These are phyloP conservation scores for Plebejus melissa DNA, from an alignment of 2,888 invertebrate species.

Conservation along the genomic window DNA sequence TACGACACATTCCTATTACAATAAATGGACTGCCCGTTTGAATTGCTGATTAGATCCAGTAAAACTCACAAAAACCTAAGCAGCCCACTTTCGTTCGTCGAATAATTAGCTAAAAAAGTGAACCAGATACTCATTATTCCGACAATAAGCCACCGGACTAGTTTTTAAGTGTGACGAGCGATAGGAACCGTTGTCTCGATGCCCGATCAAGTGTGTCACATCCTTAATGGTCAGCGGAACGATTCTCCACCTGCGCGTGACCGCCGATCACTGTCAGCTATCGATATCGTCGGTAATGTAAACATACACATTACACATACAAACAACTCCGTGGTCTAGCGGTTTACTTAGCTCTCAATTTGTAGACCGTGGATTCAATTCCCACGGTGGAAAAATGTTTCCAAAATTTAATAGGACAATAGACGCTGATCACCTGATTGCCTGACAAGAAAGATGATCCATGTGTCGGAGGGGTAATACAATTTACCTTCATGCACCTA, in stretches of 20 bases:
- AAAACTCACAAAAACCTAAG: conserved; percentile 5
- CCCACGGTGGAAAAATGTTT: too few relatives aligned
- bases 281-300: conserved; percentile 40
- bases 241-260: conserved; percentile 45
- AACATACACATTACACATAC: background rate
- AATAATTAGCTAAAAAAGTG: conserved; percentile 19
- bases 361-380: too few relatives aligned
- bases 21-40: background rate
- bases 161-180: conserved; percentile 28
- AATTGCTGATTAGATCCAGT: background rate
- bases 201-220: conserved; percentile 30
- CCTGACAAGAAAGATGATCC: too few relatives aligned
- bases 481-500: too few relatives aligned
- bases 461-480: too few relatives aligned
- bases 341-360: background rate
- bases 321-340: background rate
- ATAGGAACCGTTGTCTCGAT: conserved; percentile 27
- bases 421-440: too few relatives aligned
- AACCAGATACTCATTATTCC: conserved; percentile 12
- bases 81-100: conserved; percentile 8
- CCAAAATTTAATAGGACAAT: too few relatives aligned
- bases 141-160: conserved; percentile 18
- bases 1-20: background rate
- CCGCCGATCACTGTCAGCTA: conserved; percentile 47
- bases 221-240: conserved; percentile 33